Evolutionary conservation across 2,113 vertebrate genomes (phyloP), one percentile per base, ranked within the genome.

Genomic region (Thalassoma bifasciatum): DNA sequence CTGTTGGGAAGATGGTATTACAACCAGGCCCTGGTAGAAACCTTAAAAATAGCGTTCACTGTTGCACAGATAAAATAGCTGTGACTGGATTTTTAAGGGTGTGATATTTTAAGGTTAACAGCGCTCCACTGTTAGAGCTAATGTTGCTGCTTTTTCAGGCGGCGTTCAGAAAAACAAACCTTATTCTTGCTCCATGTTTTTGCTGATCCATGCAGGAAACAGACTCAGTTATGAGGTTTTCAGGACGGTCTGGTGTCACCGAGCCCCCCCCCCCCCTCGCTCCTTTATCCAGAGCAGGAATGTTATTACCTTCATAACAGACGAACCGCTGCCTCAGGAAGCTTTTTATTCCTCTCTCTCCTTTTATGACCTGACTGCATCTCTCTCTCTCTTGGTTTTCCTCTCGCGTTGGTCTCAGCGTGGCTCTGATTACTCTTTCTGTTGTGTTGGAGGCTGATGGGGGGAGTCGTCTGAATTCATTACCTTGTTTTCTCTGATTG

Each of bases 221-320:
- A 53, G 21, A 51, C 44, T 75, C 1, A 46, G 75, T 59, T 19
- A 4, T 49, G 71, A 58, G 62, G 52, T 57, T 64, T 52, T 77
- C 53, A 34, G 69, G 63, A 37, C 4, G 24, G 5, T 37, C 63
- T 19, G 66, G 42, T 81, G 56, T 69, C 68, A 60, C 21, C 72
- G 65, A 30, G 3, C 30, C 30, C 30, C 6, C 30, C 30, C 30
- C 30, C 6, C 54, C 70, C 59, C 40, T n/a, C 52, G n/a, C 69
- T 60, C 76, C 78, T 82, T 76, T 85, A 74, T 81, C 59, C 54
- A 47, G 51, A 17, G 24, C 17, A 66, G 62, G 46, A 84, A 72
- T 67, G 68, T 77, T 71, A 79, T 89, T 81, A 86, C 87, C 76
- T 83, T 51, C 67, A 66, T 60, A 69, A 86, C 74, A 52, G 76